Conservation (phyloP, 2,888 invertebrate species). For the Drosophila suboccidentalis region DNA sequence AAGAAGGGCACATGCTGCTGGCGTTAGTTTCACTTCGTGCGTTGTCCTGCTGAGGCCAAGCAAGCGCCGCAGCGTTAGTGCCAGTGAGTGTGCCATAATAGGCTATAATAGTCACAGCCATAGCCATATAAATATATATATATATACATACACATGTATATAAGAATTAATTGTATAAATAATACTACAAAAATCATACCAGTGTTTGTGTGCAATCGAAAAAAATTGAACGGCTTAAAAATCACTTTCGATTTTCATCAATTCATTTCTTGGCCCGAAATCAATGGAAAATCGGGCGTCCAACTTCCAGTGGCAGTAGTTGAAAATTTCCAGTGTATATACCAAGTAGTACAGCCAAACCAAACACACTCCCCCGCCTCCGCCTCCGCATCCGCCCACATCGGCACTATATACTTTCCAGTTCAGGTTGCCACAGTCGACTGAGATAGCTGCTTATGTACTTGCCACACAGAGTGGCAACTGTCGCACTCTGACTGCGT, state of each 20-base stretch:
- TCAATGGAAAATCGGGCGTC: constrained; percentile 2
- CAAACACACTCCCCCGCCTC: not conserved
- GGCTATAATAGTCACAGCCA: constrained; percentile 7
- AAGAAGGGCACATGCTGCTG: constrained; percentile 78
- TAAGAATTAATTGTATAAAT: constrained; percentile 23
- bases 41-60: constrained; percentile 84
- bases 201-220: constrained; percentile 17
- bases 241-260: not conserved
- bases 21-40: constrained; percentile 84
- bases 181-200: constrained; percentile 12
- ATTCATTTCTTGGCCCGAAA: not conserved
- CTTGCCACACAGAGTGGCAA: constrained; percentile 26
- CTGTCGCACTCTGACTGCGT: constrained; percentile 51
- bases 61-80: constrained; percentile 72
- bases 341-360: constrained; percentile 30
- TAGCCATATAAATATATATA: constrained; percentile 18
- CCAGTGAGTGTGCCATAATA: constrained; percentile 56
- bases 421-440: constrained; percentile 25
- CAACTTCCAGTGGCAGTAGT: constrained; percentile 47
- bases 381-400: not conserved
- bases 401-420: constrained; percentile 21
- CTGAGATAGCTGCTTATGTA: constrained; percentile 69
- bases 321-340: constrained; percentile 76
- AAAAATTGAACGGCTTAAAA: not conserved
- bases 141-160: constrained; percentile 10